Evolutionary conservation across 2,797 vertebrate species (phyloP), one percentile per base, ranked within the genome.

Genomic region (Sternarchorhynchus goeldii): DNA sequence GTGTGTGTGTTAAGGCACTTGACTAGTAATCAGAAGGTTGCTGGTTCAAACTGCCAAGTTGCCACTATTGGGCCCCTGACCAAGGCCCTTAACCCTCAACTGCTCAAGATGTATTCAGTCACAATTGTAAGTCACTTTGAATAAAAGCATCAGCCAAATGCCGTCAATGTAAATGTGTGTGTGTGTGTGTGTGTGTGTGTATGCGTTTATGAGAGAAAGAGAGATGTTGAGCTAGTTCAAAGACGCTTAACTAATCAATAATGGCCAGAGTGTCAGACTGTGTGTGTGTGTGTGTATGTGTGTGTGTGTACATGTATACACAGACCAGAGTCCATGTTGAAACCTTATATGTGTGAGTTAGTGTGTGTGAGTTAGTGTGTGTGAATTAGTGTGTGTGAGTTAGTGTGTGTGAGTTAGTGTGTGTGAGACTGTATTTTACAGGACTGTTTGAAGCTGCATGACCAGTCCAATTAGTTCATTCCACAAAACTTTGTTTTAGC

Each of bases 391-490:
- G 59, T 45, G 57, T 34, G 21, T 73, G 25, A 25, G 25, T 25
- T 25, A 25, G 5, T 25, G 25, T 25, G 25, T 25, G 25, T 25
- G 25, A 25, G 25, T 25, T 25, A 25, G 5, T 57, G 69, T 57
- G 53, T 57, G 29, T 67, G 63, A 41, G 59, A 32, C 34, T 34
- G 21, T 73, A n/a, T 17, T 25, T 53, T 41, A 29, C 45, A 53
- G 5, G 45, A 41, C 14, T 53, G 16, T 36, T 73, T 53, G 36
- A 74, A 74, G 7, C 39, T 73, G 76, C 14, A 34, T 36, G 53
- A 68, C 76, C 6, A 25, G 36, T 29, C 73, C 62, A 50, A 81
- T 84, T 83, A 80, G 79, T 70, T 81, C 60, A 72, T 59, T 83
- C 66, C 59, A 63, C 20, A 17, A 55, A n/a, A 70, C 62, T 74